These are phyloP conservation scores for Cryptocephalus moraei DNA, from an alignment of 2,888 invertebrate genomes.

Conservation along the genomic window DNA sequence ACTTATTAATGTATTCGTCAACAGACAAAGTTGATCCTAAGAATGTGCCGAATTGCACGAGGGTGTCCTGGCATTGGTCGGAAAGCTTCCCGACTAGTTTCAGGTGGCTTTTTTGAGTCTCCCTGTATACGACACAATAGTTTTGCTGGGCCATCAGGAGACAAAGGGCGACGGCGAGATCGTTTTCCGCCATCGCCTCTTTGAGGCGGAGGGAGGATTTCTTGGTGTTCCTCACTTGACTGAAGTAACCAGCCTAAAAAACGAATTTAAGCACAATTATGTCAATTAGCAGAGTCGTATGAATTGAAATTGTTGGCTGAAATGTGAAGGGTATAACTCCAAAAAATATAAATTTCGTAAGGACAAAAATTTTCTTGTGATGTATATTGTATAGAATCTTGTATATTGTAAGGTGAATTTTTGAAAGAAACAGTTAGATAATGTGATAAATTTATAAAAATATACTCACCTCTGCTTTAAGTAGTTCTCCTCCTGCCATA, in stretches of 20 bases:
- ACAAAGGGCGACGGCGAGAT: conserved; percentile 87
- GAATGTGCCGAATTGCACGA: conserved; percentile 97
- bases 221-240: conserved; percentile 93
- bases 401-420: too few relatives aligned
- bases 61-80: conserved; percentile 93
- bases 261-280: conserved; percentile 3
- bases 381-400: too few relatives aligned
- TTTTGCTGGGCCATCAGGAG: conserved; percentile 95
- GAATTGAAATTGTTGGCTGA: too few relatives aligned
- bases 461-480: conserved; percentile 75
- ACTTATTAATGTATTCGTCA: conserved; percentile 83
- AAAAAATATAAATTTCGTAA: too few relatives aligned
- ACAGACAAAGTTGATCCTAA: conserved; percentile 86
- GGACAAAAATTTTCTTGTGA: too few relatives aligned
- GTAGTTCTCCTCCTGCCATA: conserved; percentile 91
- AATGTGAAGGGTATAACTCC: too few relatives aligned
- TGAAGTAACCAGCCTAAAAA: conserved; percentile 88
- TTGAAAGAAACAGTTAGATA: too few relatives aligned
- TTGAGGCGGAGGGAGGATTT: conserved; percentile 90
- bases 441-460: too few relatives aligned
- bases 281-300: neutral
- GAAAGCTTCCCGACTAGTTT: conserved; percentile 81
- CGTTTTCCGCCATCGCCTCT: conserved; percentile 88
- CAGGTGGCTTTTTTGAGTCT: conserved; percentile 69
- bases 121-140: conserved; percentile 84